Conservation (phyloP, 2,797 vertebrate species). For the Coreius guichenoti region DNA sequence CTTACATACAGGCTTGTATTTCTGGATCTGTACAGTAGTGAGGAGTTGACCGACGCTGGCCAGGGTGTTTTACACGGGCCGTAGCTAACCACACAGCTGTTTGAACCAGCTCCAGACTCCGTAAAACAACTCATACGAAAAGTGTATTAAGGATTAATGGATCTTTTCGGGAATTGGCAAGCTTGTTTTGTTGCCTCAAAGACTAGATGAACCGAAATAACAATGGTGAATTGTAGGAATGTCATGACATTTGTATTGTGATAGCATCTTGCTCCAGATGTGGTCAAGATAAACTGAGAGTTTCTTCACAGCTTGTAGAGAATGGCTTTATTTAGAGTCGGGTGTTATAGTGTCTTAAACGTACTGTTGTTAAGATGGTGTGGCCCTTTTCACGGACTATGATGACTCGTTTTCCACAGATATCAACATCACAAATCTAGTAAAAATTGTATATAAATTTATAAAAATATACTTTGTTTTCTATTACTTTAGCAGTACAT, state of each 20-base stretch:
- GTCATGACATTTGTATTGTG: conserved; percentile 6
- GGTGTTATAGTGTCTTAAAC: background rate
- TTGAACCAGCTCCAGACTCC: conserved; percentile 45
- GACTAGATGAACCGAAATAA: conserved; percentile 43
- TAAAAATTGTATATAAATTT: background rate
- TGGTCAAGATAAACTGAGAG: conserved; percentile 8
- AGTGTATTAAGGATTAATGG: conserved; percentile 52
- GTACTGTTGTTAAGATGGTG: too few species aligned
- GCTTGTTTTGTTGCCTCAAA: conserved; percentile 18
- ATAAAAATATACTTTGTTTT: background rate
- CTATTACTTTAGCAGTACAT: background rate
- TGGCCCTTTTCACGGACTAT: too few species aligned
- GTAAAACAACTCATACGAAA: conserved; percentile 56
- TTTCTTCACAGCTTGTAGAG: background rate
- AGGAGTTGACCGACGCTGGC: conserved; percentile 38
- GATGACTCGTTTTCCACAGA: too few species aligned
- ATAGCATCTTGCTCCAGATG: conserved; percentile 34
- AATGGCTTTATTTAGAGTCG: background rate
- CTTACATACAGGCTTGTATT: conserved; percentile 25
- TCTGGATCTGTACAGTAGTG: conserved; percentile 58
- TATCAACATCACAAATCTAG: too few species aligned
- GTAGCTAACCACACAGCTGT: conserved; percentile 55
- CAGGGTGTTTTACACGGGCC: conserved; percentile 46
- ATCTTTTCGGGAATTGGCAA: conserved; percentile 43
- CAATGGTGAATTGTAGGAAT: background rate